phyloP scores from a whole-genome alignment of 2,888 invertebrate species.

The Troilus luridus region DNA sequence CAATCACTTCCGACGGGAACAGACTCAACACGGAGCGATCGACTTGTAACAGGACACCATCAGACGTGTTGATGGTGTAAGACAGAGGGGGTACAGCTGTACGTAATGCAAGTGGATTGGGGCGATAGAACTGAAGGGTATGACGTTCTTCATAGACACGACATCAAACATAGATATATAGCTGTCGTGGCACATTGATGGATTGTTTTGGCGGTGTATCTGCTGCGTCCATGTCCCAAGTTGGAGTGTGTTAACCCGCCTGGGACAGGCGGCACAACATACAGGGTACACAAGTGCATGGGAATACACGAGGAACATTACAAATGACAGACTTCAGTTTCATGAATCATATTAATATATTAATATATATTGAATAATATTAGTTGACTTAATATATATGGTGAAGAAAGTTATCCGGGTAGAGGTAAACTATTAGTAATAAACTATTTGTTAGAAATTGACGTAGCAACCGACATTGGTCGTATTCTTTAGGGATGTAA shows the following conservation, averaged over 20 bases:
- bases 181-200: neutral
- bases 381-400: no score
- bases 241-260: neutral
- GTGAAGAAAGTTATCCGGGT: no score
- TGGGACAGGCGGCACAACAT: neutral
- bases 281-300: neutral
- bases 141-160: neutral
- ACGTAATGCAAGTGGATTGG: neutral
- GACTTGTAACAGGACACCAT: neutral
- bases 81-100: neutral
- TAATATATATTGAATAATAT: no score
- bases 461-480: no score
- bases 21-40: conserved; percentile 13
- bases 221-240: neutral
- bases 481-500: no score
- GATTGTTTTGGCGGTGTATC: neutral
- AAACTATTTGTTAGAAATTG: no score
- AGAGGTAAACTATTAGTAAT: no score
- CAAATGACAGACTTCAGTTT: no score
- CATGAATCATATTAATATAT: no score
- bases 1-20: neutral
- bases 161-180: neutral
- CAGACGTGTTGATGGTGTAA: neutral
- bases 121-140: neutral
- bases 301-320: no score